phyloP scores from a whole-genome alignment of 1,140 invertebrate species.

The Harlomillsia oculata region DNA sequence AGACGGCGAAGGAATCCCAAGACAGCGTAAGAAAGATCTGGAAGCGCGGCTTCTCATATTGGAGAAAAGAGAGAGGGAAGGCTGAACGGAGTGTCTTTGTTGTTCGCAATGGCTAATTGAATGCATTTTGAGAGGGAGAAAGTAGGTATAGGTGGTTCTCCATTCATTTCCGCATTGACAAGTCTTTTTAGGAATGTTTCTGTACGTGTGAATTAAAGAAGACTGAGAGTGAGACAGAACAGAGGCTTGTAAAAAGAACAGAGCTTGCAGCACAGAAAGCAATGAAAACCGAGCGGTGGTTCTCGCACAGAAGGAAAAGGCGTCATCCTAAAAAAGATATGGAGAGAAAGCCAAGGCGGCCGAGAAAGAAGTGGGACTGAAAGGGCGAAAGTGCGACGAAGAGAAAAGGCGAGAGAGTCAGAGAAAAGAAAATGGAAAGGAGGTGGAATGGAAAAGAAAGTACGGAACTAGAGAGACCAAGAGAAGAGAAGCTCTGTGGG shows the following conservation, averaged over 20 bases:
- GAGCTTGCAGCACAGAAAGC: too few species aligned
- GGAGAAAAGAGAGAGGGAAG: conserved; percentile 3
- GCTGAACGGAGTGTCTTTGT: conserved; percentile 13
- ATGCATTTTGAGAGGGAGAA: conserved; percentile 23
- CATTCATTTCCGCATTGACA: conserved; percentile 27
- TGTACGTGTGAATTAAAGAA: conserved; percentile 27
- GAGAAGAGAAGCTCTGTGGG: conserved; percentile 23
- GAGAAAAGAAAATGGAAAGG: conserved; percentile 18
- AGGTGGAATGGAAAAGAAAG: conserved; percentile 22
- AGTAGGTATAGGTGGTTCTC: conserved; percentile 18
- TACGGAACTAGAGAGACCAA: conserved; percentile 15
- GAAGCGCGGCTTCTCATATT: neutral
- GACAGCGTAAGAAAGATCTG: neutral
- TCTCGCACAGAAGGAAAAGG: too few species aligned
- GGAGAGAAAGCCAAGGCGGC: neutral
- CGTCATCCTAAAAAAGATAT: neutral
- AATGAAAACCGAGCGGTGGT: too few species aligned
- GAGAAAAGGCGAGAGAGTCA: conserved; percentile 9
- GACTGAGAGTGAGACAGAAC: neutral
- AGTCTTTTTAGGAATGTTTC: conserved; percentile 20
- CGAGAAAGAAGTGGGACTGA: conserved; percentile 2
- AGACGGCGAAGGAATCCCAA: neutral
- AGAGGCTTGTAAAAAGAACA: conserved; percentile 7
- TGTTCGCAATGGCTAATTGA: conserved; percentile 28
- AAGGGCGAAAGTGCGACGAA: neutral